These are phyloP conservation scores for Dreissena polymorpha DNA, from an alignment of 1,140 invertebrate genomes.

Conservation along the genomic window DNA sequence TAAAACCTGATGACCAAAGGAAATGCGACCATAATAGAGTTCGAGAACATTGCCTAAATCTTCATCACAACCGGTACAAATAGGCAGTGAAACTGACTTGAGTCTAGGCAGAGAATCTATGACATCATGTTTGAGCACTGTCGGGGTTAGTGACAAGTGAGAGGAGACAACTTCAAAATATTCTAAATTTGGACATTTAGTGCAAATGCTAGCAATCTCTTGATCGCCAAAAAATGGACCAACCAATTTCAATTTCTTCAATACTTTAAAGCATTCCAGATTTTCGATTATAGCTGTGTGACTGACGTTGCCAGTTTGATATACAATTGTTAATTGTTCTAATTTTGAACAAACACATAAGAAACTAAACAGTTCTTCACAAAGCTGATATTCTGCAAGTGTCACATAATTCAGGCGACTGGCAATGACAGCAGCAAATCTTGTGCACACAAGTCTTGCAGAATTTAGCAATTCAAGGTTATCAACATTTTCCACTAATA, in stretches of 20 bases:
- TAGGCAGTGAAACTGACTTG: conserved; percentile 5
- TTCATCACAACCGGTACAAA: background rate
- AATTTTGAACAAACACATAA: background rate
- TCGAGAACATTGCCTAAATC: background rate
- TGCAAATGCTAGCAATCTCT: background rate
- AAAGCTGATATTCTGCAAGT: background rate
- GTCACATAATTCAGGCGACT: background rate
- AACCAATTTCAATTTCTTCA: conserved; percentile 5
- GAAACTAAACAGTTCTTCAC: background rate
- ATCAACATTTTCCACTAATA: background rate
- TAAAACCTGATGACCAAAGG: conserved; percentile 10
- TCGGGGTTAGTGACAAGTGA: background rate
- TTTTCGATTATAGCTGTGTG: background rate
- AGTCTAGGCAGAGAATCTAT: background rate
- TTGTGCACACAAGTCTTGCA: conserved; percentile 7
- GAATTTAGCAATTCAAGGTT: background rate
- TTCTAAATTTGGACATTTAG: background rate
- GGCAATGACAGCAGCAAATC: background rate
- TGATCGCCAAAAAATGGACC: background rate
- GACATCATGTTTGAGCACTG: background rate
- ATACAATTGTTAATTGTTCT: background rate
- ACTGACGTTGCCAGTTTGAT: background rate
- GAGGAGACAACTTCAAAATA: background rate
- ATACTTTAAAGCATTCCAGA: background rate
- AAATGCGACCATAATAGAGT: background rate